These are phyloP conservation scores for Plebejus argus DNA, from an alignment of 2,888 invertebrate species.

Conservation along the genomic window DNA sequence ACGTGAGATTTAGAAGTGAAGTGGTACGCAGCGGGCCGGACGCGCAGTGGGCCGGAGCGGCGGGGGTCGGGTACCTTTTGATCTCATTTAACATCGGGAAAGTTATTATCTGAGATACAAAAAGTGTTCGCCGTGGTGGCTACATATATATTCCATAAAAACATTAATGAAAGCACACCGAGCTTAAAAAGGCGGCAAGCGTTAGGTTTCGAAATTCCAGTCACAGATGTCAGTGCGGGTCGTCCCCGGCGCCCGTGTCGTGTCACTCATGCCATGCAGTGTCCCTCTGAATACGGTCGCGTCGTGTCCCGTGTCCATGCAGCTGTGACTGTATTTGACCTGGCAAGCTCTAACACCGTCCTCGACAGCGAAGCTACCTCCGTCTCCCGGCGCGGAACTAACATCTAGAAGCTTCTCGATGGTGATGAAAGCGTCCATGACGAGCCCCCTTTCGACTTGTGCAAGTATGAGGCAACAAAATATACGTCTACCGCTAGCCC, in stretches of 20 bases:
- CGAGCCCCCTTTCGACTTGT: slow-evolving; percentile 57
- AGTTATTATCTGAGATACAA: slow-evolving; percentile 36
- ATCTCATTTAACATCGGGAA: slow-evolving; percentile 11
- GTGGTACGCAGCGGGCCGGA: slow-evolving; percentile 19
- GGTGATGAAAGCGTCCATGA: slow-evolving; percentile 48
- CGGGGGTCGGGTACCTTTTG: not conserved
- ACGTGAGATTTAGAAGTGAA: slow-evolving; percentile 5
- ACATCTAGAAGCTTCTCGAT: slow-evolving; percentile 58
- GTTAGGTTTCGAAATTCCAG: slow-evolving; percentile 75
- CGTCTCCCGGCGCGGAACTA: slow-evolving; percentile 33
- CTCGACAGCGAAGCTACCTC: slow-evolving; percentile 41
- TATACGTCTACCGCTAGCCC: slow-evolving; percentile 48
- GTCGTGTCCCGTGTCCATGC: slow-evolving; percentile 53
- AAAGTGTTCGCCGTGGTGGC: slow-evolving; percentile 42
- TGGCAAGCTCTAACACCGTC: slow-evolving; percentile 63
- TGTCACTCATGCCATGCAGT: slow-evolving; percentile 62
- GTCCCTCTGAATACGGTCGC: slow-evolving; percentile 70
- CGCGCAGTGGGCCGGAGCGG: slow-evolving; percentile 40
- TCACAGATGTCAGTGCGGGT: slow-evolving; percentile 59
- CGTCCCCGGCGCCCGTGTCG: slow-evolving; percentile 33
- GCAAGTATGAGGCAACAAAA: slow-evolving; percentile 67
- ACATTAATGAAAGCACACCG: slow-evolving; percentile 73
- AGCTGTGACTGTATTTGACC: slow-evolving; percentile 71
- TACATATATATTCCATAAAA: slow-evolving; percentile 47
- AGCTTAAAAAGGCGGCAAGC: slow-evolving; percentile 73